phyloP scores from a whole-genome alignment of 2,888 invertebrate species.

The Aproaerema taeniolella region DNA sequence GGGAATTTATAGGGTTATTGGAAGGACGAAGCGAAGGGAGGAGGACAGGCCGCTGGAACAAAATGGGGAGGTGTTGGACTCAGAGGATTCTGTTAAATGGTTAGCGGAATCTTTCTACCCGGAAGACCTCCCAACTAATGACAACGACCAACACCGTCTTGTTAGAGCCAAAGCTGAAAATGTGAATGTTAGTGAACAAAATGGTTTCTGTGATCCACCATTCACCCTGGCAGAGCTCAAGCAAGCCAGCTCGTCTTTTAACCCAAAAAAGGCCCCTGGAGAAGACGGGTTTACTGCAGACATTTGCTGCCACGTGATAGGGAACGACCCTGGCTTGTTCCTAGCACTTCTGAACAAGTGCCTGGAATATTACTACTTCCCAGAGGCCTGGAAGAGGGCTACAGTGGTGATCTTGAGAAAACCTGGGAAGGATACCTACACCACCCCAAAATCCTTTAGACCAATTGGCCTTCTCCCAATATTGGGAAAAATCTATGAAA shows the following conservation, averaged over 20 bases:
- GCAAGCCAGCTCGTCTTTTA: background rate
- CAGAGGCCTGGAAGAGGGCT: background rate
- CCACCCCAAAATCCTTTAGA: background rate
- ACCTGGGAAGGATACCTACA: background rate
- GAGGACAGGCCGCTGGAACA: slow-evolving; percentile 3
- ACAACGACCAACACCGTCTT: background rate
- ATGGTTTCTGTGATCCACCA: background rate
- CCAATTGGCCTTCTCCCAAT: background rate
- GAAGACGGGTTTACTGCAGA: slow-evolving; percentile 2
- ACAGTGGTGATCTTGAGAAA: background rate
- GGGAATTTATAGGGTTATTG: slow-evolving; percentile 12
- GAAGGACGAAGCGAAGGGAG: slow-evolving; percentile 2
- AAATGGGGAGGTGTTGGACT: background rate
- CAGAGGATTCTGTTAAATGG: background rate
- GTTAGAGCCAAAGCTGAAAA: background rate
- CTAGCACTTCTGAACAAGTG: background rate
- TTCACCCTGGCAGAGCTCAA: background rate
- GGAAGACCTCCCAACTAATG: background rate
- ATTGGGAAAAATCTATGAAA: background rate
- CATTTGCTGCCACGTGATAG: background rate
- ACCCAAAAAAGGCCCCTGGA: slow-evolving; percentile 4
- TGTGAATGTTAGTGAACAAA: background rate
- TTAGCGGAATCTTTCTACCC: slow-evolving; percentile 2
- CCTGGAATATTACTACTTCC: background rate
- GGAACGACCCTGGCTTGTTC: background rate